These are phyloP conservation scores for Nephila pilipes DNA, from an alignment of 1,140 invertebrate species.

Conservation along the genomic window DNA sequence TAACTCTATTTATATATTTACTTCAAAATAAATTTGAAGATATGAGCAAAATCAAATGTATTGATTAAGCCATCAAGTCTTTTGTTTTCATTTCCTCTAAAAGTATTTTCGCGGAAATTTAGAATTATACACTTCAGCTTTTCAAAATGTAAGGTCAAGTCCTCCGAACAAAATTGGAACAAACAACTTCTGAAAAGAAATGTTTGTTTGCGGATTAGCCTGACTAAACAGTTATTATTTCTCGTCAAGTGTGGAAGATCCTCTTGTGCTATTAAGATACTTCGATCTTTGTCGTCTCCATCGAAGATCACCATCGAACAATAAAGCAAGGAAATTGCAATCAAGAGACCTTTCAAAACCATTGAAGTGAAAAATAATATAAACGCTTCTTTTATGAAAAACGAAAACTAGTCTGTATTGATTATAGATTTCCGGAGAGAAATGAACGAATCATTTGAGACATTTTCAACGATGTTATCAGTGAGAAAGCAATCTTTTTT, in stretches of 20 bases:
- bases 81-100: too few species aligned
- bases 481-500: slow-evolving; percentile 38
- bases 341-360: slow-evolving; percentile 44
- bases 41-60: too few species aligned
- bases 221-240: not conserved
- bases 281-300: not conserved
- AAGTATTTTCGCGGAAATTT: too few species aligned
- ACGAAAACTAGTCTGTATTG: slow-evolving; percentile 47
- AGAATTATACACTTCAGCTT: too few species aligned
- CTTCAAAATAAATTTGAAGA: too few species aligned
- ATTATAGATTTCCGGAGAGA: slow-evolving; percentile 49
- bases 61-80: too few species aligned
- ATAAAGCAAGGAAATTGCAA: slow-evolving; percentile 32
- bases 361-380: slow-evolving; percentile 26
- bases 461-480: slow-evolving; percentile 41
- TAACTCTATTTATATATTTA: too few species aligned
- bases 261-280: not conserved
- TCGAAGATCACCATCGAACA: not conserved
- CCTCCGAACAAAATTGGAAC: not conserved
- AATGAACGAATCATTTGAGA: slow-evolving; percentile 42
- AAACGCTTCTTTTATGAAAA: not conserved
- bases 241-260: not conserved
- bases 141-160: too few species aligned
- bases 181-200: not conserved
- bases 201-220: not conserved